These are phyloP conservation scores for Pilophorus perplexus DNA, from an alignment of 2,888 invertebrate genomes.

Conservation along the genomic window DNA sequence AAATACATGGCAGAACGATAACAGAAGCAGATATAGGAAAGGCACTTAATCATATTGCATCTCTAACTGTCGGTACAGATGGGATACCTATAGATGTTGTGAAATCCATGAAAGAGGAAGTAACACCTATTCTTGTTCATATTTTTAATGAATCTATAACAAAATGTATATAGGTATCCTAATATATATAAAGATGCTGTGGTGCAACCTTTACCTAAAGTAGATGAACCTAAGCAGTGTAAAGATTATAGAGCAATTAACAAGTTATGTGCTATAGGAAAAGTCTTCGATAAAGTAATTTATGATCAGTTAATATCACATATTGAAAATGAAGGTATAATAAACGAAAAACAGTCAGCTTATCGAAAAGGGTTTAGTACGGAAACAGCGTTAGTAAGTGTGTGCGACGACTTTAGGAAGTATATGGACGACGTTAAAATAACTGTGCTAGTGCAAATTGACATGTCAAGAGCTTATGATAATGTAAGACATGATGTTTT, in stretches of 20 bases:
- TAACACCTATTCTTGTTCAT: too few species aligned
- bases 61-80: not conserved
- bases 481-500: not conserved
- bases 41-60: conserved; percentile 1
- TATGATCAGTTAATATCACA: not conserved
- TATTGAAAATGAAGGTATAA: not conserved
- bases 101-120: too few species aligned
- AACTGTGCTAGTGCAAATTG: not conserved
- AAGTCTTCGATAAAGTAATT: not conserved
- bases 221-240: too few species aligned
- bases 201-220: too few species aligned
- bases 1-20: not conserved
- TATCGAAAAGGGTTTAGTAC: too few species aligned
- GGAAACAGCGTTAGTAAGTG: not conserved
- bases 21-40: not conserved
- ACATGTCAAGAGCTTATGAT: not conserved
- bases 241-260: not conserved
- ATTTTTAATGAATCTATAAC: too few species aligned
- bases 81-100: not conserved
- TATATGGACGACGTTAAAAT: not conserved
- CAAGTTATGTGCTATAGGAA: not conserved
- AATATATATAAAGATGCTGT: too few species aligned
- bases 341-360: not conserved
- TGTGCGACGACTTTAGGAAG: not conserved
- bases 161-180: too few species aligned